These are phyloP conservation scores for Lysiphlebus fabarum DNA, from an alignment of 1,140 invertebrate genomes.

Conservation along the genomic window DNA sequence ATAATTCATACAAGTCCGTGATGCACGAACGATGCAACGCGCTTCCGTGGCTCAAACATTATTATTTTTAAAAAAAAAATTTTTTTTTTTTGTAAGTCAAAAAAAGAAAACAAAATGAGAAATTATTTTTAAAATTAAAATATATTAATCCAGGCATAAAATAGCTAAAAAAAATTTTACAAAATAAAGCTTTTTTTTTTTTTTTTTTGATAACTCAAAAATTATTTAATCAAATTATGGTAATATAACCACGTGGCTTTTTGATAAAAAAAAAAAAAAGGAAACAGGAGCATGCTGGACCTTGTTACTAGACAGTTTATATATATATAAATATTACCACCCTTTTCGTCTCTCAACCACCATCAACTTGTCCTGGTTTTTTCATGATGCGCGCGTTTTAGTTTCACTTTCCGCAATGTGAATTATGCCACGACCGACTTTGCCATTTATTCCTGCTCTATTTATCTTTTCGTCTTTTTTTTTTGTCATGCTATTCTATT, in stretches of 20 bases:
- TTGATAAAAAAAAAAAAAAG: constrained; percentile 12
- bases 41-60: constrained; percentile 22
- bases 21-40: constrained; percentile 31
- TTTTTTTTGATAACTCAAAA: no score
- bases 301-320: constrained; percentile 3
- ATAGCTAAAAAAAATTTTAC: no score
- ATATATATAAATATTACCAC: background rate
- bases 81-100: no score
- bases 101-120: no score
- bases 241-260: no score
- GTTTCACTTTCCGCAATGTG: constrained; percentile 26
- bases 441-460: constrained; percentile 9
- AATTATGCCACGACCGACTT: constrained; percentile 22
- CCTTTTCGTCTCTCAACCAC: background rate
- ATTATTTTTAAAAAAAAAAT: background rate
- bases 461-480: constrained; percentile 18
- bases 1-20: constrained; percentile 49
- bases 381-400: constrained; percentile 13
- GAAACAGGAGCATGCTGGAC: constrained; percentile 19
- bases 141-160: no score
- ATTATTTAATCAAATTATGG: no score
- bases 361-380: constrained; percentile 25
- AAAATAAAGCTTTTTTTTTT: no score
- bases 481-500: background rate
- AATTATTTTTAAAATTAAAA: no score